phyloP scores from a whole-genome alignment of 2,888 invertebrate genomes.

The Netelia fuscicornis region DNA sequence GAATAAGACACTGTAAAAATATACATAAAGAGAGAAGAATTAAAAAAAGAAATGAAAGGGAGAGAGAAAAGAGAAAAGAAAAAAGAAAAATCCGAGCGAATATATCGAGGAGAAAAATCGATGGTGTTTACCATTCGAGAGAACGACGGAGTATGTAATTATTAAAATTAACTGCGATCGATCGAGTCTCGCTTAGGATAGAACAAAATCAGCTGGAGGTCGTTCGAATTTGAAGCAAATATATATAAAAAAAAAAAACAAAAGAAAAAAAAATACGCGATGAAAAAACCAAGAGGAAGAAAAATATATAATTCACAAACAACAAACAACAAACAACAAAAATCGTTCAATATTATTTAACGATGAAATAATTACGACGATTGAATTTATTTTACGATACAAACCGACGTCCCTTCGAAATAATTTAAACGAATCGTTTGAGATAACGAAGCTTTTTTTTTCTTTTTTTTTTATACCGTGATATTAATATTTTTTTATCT shows the following conservation, averaged over 20 bases:
- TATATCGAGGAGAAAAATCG: constrained; percentile 46
- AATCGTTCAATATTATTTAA: not conserved
- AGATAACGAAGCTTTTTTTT: no score
- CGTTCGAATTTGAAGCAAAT: not conserved
- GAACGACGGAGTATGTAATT: constrained; percentile 28
- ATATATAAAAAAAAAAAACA: not conserved
- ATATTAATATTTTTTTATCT: not conserved
- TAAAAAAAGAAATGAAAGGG: constrained; percentile 5
- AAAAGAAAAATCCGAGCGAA: constrained; percentile 4
- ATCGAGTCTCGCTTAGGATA: not conserved
- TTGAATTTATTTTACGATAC: not conserved
- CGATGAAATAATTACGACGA: not conserved
- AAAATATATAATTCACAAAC: not conserved
- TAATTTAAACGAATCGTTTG: no score
- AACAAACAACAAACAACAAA: not conserved
- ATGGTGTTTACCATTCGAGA: constrained; percentile 13
- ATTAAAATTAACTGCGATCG: constrained; percentile 2
- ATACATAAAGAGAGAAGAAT: constrained; percentile 35
- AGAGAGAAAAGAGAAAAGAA: not conserved
- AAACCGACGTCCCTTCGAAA: not conserved
- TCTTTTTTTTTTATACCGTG: not conserved
- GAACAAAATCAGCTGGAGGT: constrained; percentile 3
- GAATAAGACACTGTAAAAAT: constrained; percentile 51
- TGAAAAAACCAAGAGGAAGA: not conserved
- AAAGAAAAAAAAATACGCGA: not conserved